Base-by-base conservation (phyloP, 2,888 invertebrate species). In the Drosophila recens region DNA sequence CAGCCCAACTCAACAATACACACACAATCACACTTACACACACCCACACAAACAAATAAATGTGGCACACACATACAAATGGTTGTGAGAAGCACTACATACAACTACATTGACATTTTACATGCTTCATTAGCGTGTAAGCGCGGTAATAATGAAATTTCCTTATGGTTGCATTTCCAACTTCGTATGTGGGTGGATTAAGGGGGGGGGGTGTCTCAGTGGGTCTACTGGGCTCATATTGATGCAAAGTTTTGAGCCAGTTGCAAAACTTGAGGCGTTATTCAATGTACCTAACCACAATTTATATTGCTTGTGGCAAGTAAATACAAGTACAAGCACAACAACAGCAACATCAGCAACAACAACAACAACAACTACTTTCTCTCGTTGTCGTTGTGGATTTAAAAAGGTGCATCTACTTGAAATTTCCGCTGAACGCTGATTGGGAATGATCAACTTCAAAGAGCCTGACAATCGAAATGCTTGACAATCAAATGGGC, bases 61-160 rank as follows among this genome's bases (percentile, higher is more conserved):
- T n/a, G 17, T 30, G 8, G 40, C 15, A 17, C 23, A 45, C 46
- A 38, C 36, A 13, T 53, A 62, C 33, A 38, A 43, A 38, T 45
- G 36, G 20, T 9, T 46, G 43, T 42, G 17, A 17, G 63, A 65
- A 69, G 49, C 54, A 66, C 53, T 51, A 67, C 67, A 79, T 59
- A 70, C 73, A 68, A 75, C 77, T 76, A 87, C 87, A 89, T 86
- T 86, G 89, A 86, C 86, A 86, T 85, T 86, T 87, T 87, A 90
- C 80, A 86, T 84, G 90, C 90, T 90, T 90, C 91, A 90, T 90
- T 90, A 90, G 90, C 86, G 82, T 82, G 77, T 90, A 90, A 86
- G 80, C 87, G 85, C 79, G 86, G 84, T 81, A 83, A 90, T 90
- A 90, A 90, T 87, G 82, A 89, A 89, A 90, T 90, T 90, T 90